phyloP scores from a whole-genome alignment of 2,888 invertebrate species.

The Urechis unicinctus region DNA sequence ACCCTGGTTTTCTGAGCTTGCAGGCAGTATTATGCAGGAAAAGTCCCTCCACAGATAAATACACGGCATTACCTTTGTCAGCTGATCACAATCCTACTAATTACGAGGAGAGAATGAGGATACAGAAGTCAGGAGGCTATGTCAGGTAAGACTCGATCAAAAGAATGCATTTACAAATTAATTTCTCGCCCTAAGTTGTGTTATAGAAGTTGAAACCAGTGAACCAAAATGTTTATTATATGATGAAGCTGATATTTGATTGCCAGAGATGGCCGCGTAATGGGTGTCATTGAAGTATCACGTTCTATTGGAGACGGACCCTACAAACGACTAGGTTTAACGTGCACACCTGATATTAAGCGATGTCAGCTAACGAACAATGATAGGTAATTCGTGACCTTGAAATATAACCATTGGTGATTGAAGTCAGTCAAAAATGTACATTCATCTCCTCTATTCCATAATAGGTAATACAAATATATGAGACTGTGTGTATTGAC shows the following conservation, averaged over 20 bases:
- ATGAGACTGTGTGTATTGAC: too few species aligned
- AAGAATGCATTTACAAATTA: not conserved
- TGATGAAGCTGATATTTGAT: not conserved
- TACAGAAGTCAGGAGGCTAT: constrained; percentile 54
- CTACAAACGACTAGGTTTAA: constrained; percentile 54
- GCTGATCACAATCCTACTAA: constrained; percentile 53
- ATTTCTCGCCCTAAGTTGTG: not conserved
- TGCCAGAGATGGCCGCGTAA: constrained; percentile 44
- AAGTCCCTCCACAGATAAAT: constrained; percentile 34
- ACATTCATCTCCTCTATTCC: too few species aligned
- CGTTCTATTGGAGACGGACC: constrained; percentile 55
- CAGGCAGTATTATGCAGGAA: constrained; percentile 51
- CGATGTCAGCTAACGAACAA: constrained; percentile 51
- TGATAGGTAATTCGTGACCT: constrained; percentile 44
- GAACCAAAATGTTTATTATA: not conserved
- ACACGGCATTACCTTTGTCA: constrained; percentile 49
- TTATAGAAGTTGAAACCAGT: not conserved
- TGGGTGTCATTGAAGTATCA: constrained; percentile 53
- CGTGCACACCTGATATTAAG: constrained; percentile 53
- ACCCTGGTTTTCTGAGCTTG: not conserved
- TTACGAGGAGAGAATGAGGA: constrained; percentile 54
- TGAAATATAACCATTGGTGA: not conserved
- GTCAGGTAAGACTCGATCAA: constrained; percentile 48
- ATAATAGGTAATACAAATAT: too few species aligned
- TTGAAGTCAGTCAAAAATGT: not conserved